Evolutionary conservation across 2,113 vertebrate genomes (phyloP).

Genomic region (Suncus etruscus): DNA sequence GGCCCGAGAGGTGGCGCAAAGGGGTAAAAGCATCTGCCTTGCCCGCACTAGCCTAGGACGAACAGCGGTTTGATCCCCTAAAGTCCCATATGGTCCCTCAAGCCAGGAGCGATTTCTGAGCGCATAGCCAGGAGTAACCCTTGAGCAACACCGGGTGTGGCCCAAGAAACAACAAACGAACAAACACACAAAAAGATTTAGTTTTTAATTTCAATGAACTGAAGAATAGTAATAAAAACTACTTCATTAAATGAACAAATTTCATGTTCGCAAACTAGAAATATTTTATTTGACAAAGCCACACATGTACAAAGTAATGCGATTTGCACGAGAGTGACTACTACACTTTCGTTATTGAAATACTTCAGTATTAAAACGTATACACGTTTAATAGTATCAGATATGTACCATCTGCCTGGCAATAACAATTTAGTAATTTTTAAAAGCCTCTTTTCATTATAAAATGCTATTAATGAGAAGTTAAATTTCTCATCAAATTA

Average conservation of each 20-base stretch:
- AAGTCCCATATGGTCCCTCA: too few species aligned
- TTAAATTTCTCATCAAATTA: slow-evolving; percentile 49
- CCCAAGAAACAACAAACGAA: too few species aligned
- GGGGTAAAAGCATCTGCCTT: too few species aligned
- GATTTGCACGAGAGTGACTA: too few species aligned
- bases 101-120: too few species aligned
- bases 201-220: slow-evolving; percentile 37
- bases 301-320: too few species aligned
- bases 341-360: not conserved
- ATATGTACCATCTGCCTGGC: not conserved
- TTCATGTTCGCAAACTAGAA: slow-evolving; percentile 48
- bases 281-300: slow-evolving; percentile 1
- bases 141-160: too few species aligned
- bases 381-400: slow-evolving; percentile 28
- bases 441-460: slow-evolving; percentile 32
- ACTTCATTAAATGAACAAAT: not conserved
- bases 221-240: slow-evolving; percentile 7
- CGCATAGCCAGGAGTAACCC: too few species aligned
- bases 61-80: too few species aligned
- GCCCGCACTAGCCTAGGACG: too few species aligned
- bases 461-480: slow-evolving; percentile 11
- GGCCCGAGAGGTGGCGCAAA: too few species aligned
- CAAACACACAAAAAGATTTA: not conserved
- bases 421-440: slow-evolving; percentile 8
- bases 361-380: not conserved